Conservation (phyloP, 2,888 invertebrate species). For the Drosophila imparisetae region DNA sequence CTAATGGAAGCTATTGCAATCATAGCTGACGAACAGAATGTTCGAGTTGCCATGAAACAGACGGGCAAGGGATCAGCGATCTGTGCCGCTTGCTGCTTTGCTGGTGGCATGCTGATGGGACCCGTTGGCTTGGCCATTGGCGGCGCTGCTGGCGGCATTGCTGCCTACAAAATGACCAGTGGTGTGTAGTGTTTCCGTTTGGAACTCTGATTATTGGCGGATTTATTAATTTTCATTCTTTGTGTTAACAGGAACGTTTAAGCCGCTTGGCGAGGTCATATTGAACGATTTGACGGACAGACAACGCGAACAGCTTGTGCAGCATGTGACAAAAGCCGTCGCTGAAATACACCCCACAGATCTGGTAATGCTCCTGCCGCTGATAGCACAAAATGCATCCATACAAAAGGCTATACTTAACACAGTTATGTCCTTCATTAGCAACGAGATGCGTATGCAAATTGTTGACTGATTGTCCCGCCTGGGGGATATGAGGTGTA, state of each 20-base stretch:
- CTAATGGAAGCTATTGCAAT: slow-evolving; percentile 82
- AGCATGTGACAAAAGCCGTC: slow-evolving; percentile 78
- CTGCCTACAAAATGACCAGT: slow-evolving; percentile 80
- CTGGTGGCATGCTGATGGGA: slow-evolving; percentile 82
- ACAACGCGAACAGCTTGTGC: slow-evolving; percentile 78
- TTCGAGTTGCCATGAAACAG: slow-evolving; percentile 80
- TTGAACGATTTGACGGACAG: slow-evolving; percentile 80
- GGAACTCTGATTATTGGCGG: not conserved
- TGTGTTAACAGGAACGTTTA: slow-evolving; percentile 75
- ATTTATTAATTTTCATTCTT: not conserved
- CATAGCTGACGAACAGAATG: slow-evolving; percentile 81
- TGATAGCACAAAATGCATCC: slow-evolving; percentile 76
- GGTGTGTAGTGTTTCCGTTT: slow-evolving; percentile 61
- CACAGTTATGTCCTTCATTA: slow-evolving; percentile 77
- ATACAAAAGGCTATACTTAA: slow-evolving; percentile 81
- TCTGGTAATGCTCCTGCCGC: slow-evolving; percentile 77
- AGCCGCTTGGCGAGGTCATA: slow-evolving; percentile 83
- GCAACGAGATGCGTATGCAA: slow-evolving; percentile 82
- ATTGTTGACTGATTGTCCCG: slow-evolving; percentile 74
- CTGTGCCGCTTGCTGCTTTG: slow-evolving; percentile 81
- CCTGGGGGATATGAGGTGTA: not conserved
- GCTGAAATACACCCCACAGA: slow-evolving; percentile 80
- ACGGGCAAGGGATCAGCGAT: slow-evolving; percentile 81
- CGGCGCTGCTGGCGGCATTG: slow-evolving; percentile 82
- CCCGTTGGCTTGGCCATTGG: slow-evolving; percentile 83